These are phyloP conservation scores for Clinocottus analis DNA, from an alignment of 2,113 vertebrate genomes.

Conservation along the genomic window DNA sequence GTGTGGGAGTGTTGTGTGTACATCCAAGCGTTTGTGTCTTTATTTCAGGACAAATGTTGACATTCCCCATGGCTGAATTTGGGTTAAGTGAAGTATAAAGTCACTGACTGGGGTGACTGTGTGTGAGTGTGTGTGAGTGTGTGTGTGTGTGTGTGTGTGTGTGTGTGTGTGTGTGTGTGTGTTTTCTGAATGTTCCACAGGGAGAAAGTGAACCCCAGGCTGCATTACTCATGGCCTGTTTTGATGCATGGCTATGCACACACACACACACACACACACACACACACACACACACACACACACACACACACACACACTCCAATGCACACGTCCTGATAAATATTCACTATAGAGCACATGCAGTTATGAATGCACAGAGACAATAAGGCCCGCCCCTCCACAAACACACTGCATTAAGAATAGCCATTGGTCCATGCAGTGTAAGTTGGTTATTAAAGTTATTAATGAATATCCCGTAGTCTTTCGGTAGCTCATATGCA, in stretches of 20 bases:
- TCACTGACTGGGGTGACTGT: slow-evolving; percentile 34
- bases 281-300: slow-evolving; percentile 10
- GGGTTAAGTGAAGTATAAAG: slow-evolving; percentile 67
- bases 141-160: slow-evolving; percentile 33
- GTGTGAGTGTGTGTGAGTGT: slow-evolving; percentile 32
- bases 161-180: slow-evolving; percentile 37
- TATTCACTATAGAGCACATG: slow-evolving; percentile 11
- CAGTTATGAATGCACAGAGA: slow-evolving; percentile 23
- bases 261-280: not conserved
- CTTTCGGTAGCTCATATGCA: slow-evolving; percentile 21
- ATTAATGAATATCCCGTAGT: slow-evolving; percentile 49
- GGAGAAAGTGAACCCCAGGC: slow-evolving; percentile 54
- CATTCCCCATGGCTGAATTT: slow-evolving; percentile 57
- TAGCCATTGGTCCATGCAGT: slow-evolving; percentile 7
- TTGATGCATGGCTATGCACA: slow-evolving; percentile 29
- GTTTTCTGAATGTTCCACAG: slow-evolving; percentile 59
- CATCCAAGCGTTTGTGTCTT: slow-evolving; percentile 9
- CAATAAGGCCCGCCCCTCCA: not conserved
- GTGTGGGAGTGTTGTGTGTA: not conserved
- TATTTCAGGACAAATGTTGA: slow-evolving; percentile 46
- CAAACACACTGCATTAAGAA: slow-evolving; percentile 16
- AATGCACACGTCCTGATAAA: slow-evolving; percentile 29
- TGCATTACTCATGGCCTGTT: slow-evolving; percentile 61
- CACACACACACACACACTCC: slow-evolving; percentile 13
- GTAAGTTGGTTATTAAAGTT: slow-evolving; percentile 33